Percentiles rank a stretch among this genome's conserved stretches.
phyloP scores from a whole-genome alignment of 2,113 vertebrate genomes.

The Nicator chloris region DNA sequence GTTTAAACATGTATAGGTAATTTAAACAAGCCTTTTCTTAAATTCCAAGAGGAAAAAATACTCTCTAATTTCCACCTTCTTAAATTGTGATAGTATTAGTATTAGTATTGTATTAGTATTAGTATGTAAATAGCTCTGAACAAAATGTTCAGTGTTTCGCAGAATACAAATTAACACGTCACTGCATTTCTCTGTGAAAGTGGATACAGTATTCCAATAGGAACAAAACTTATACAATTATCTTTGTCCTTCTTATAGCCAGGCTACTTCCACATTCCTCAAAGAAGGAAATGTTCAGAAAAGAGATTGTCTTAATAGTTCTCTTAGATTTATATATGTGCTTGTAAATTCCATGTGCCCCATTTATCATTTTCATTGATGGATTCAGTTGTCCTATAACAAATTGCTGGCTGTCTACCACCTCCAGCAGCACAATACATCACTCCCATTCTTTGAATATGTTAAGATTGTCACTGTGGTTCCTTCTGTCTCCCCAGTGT shows the following conservation, averaged over 20 bases:
- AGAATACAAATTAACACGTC: background rate
- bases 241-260: background rate
- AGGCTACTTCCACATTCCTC: background rate
- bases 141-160: background rate
- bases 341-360: background rate
- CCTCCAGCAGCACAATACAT: background rate
- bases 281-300: background rate
- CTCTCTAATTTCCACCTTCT: background rate
- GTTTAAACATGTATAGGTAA: background rate
- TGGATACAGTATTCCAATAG: background rate
- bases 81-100: background rate
- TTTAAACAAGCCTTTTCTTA: background rate
- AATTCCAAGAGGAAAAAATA: background rate
- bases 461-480: background rate
- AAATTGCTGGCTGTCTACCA: background rate
- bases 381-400: background rate
- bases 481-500: background rate
- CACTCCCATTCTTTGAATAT: background rate
- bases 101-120: background rate
- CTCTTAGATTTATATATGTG: background rate
- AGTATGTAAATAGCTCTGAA: background rate
- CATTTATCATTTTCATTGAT: background rate
- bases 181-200: background rate
- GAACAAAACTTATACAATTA: background rate
- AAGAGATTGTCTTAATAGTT: background rate